phyloP scores from a whole-genome alignment of 2,797 vertebrate species.

The Tokudaia muenninki region DNA sequence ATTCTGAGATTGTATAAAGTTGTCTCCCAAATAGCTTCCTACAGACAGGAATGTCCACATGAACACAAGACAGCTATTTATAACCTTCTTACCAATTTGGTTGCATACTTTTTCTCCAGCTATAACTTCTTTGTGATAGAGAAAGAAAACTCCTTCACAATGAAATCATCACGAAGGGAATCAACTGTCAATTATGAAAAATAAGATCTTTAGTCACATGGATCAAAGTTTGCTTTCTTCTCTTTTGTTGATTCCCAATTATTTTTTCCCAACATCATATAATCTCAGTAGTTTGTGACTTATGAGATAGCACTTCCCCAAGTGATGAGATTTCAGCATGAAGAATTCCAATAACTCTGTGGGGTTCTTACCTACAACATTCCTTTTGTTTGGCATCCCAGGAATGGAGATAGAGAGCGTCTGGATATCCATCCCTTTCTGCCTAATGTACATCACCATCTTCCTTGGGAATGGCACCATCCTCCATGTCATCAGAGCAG shows the following conservation, averaged over 20 bases:
- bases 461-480: constrained; percentile 86
- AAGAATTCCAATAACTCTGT: constrained; percentile 61
- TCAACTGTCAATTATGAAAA: neutral
- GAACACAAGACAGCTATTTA: neutral
- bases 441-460: constrained; percentile 81
- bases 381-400: constrained; percentile 86
- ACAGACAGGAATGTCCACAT: neutral
- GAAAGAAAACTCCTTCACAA: neutral
- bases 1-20: neutral
- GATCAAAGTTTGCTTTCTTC: constrained; percentile 25
- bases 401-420: constrained; percentile 82
- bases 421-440: constrained; percentile 87
- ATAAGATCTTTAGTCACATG: neutral
- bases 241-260: neutral
- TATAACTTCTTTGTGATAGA: neutral
- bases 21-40: neutral
- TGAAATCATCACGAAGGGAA: neutral
- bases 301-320: neutral
- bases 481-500: constrained; percentile 84
- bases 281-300: constrained; percentile 9
- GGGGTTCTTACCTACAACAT: constrained; percentile 68
- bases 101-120: neutral
- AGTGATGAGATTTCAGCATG: constrained; percentile 62
- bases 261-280: neutral
- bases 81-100: neutral